Percentiles rank a stretch among this genome's conserved stretches.
Evolutionary conservation across 1,140 invertebrate genomes (phyloP).

Genomic region (Protaetia brevitarsis): DNA sequence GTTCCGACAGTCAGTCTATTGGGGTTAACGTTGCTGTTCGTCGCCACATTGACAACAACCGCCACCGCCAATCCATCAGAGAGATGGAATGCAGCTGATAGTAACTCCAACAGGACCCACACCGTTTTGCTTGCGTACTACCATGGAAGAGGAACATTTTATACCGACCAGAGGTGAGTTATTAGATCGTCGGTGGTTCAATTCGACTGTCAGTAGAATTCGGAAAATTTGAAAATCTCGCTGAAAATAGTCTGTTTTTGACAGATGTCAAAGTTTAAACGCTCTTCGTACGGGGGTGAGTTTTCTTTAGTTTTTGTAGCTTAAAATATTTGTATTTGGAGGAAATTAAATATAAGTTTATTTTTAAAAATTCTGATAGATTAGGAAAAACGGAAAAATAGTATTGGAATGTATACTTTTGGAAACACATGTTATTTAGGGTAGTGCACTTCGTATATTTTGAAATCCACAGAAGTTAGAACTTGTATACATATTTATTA

Average conservation of each 20-base stretch:
- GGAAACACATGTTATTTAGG: too few relatives aligned
- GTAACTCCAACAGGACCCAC: neutral
- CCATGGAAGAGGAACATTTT: slow-evolving; percentile 6
- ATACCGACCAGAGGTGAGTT: neutral
- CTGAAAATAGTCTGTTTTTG: neutral
- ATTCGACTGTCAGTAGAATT: neutral
- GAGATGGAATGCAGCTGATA: slow-evolving; percentile 22
- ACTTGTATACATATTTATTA: too few relatives aligned
- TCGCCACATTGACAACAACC: neutral
- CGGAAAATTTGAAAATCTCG: neutral
- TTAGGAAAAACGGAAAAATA: too few relatives aligned
- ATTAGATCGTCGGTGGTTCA: neutral
- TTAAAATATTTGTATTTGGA: too few relatives aligned
- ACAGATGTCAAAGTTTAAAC: neutral
- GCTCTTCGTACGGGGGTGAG: too few relatives aligned
- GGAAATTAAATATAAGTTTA: too few relatives aligned
- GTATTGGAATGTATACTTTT: too few relatives aligned
- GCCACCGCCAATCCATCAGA: too few relatives aligned
- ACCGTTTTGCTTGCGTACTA: slow-evolving; percentile 6
- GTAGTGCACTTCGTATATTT: too few relatives aligned
- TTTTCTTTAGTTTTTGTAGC: too few relatives aligned
- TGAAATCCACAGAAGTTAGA: too few relatives aligned
- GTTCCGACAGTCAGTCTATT: slow-evolving; percentile 16
- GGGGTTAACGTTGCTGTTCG: slow-evolving; percentile 13
- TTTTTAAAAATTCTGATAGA: too few relatives aligned